These are phyloP conservation scores for Microcebus tavaratra DNA, from an alignment of 2,113 vertebrate species.

Conservation along the genomic window DNA sequence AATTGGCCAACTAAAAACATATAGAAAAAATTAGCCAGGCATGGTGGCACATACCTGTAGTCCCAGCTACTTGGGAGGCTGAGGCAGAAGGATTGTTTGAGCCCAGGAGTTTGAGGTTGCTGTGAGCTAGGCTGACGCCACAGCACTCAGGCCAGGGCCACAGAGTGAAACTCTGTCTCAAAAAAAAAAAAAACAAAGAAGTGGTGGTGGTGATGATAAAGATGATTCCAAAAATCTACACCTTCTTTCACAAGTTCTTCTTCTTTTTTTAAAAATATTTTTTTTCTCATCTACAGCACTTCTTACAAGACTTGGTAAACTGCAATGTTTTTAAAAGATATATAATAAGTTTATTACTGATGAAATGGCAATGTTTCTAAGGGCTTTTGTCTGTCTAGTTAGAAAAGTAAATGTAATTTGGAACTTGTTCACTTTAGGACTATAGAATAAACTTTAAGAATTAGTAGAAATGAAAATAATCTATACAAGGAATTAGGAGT, in stretches of 20 bases:
- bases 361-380: not conserved
- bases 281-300: not conserved
- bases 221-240: not conserved
- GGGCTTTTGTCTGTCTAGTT: not conserved
- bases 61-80: no score
- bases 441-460: not conserved
- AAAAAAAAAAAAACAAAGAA: no score
- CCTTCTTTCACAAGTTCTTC: not conserved
- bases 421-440: not conserved
- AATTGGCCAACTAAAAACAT: no score
- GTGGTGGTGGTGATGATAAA: not conserved
- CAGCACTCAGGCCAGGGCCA: no score
- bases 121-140: no score
- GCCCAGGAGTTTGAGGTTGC: no score
- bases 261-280: not conserved
- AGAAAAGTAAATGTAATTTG: slow-evolving; percentile 2
- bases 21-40: no score
- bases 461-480: not conserved
- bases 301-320: not conserved
- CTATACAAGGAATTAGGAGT: not conserved
- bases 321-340: not conserved
- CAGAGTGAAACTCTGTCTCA: no score
- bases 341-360: not conserved
- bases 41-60: no score
- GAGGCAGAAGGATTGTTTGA: no score